A percentile compares a stretch with the other conserved stretches of the same genome.
Evolutionary conservation across 2,113 vertebrate genomes (phyloP).

Genomic region (Erythrolamprus reginae): DNA sequence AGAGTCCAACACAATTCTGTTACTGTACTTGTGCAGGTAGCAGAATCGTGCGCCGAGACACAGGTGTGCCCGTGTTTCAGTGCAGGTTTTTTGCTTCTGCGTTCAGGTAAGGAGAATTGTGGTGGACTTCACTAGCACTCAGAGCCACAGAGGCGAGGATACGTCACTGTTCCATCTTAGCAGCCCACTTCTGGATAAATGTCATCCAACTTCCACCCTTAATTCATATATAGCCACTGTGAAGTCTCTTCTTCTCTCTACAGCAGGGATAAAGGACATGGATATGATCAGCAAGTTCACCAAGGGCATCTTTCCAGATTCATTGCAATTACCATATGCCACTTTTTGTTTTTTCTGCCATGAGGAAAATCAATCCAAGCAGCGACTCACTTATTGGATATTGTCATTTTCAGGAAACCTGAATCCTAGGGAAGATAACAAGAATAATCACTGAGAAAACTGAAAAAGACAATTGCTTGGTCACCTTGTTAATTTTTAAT

Average conservation of each 20-base stretch:
- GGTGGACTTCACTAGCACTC: too few species aligned
- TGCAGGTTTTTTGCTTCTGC: too few species aligned
- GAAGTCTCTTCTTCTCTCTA: background rate
- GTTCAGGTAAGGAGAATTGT: too few species aligned
- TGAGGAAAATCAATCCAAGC: constrained; percentile 39
- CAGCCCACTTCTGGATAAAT: too few species aligned
- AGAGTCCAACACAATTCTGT: too few species aligned
- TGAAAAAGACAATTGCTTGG: background rate
- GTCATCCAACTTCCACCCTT: constrained; percentile 25
- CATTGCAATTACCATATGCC: constrained; percentile 18
- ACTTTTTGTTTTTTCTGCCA: constrained; percentile 28
- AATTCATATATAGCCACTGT: background rate
- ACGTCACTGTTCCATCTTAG: too few species aligned
- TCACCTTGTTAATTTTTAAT: background rate
- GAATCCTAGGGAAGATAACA: background rate
- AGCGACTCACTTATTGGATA: constrained; percentile 23
- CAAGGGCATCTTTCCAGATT: constrained; percentile 5
- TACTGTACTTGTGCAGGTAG: too few species aligned
- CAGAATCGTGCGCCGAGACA: too few species aligned
- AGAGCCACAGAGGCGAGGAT: too few species aligned
- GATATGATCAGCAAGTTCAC: constrained; percentile 1
- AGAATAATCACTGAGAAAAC: background rate
- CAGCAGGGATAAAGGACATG: background rate
- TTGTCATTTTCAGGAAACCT: constrained; percentile 21
- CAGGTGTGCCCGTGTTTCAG: too few species aligned